Conservation (phyloP, 2,113 vertebrate genomes). For the Malurus elegans region DNA sequence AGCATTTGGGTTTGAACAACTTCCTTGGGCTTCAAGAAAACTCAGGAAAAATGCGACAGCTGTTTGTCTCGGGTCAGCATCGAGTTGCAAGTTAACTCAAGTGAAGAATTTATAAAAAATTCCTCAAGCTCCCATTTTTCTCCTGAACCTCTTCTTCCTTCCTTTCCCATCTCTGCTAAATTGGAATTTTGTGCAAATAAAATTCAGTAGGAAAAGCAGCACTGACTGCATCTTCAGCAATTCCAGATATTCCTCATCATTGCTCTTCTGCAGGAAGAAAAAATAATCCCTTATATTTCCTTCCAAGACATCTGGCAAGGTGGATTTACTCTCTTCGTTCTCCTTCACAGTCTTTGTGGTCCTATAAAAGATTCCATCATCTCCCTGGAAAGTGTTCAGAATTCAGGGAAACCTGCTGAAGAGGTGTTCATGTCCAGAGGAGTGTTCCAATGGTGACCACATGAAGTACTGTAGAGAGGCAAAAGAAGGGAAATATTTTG, state of each 20-base stretch:
- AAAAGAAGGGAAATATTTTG: background rate
- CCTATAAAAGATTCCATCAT: background rate
- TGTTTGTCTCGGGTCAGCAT: background rate
- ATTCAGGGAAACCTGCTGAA: background rate
- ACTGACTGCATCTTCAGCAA: background rate
- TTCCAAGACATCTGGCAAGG: background rate
- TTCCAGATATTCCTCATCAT: background rate
- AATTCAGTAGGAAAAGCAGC: background rate
- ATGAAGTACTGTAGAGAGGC: background rate
- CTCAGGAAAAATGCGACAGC: background rate
- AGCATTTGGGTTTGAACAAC: background rate
- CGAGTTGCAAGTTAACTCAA: background rate
- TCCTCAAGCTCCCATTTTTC: rapidly evolving
- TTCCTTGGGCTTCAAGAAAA: background rate
- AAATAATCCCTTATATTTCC: background rate
- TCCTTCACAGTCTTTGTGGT: background rate
- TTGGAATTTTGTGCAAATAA: background rate
- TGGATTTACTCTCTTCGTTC: background rate
- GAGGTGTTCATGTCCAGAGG: background rate
- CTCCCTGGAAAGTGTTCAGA: background rate
- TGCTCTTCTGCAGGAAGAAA: background rate
- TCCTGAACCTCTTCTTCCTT: background rate
- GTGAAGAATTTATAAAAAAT: background rate
- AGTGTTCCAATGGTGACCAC: rapidly evolving
- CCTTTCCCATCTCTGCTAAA: background rate